Base-by-base conservation (phyloP, 2,888 invertebrate species). In the Platerodrilus igneus region DNA sequence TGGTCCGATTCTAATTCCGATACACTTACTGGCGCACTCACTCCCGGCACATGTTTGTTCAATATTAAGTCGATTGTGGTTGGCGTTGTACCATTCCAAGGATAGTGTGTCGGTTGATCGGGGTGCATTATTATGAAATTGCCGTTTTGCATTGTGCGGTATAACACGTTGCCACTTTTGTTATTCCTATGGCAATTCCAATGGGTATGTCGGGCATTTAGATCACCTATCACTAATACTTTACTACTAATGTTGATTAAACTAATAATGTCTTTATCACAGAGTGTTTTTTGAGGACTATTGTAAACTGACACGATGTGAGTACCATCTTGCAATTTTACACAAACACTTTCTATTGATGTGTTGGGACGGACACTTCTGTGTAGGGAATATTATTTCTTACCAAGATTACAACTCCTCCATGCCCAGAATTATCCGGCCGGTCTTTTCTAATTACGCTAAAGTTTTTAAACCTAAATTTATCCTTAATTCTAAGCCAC, bases 81-180 rank as follows among this genome's bases (percentile, higher is more conserved):
- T 1, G 41, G 28, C 4, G 30, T 14, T 4, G 30, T 25, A 6
- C 22, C 13, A 18, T 45, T 48, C 4, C 18, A 13, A 1, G 45
- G 45, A 19, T 28, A 38, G 2, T 41, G 36, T 4, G 48, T 46
- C 7, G 29, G 27, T 4, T 6, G 23, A 15, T 27, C 11, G 1
- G 41, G 34, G 10, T 29, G 14, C 17, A 26, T 6, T 1, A 47
- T 9, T 15, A 17, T 17, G 3, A 19, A 29, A 3, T 11, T 30
- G 10, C 22, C 28, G 23, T 41, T 39, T 13, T 42, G 11, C 33
- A 39, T 33, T 11, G 6, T 36, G 3, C 13, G 14, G 20, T 43
- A 37, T 25, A 40, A 22, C 3, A 43, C 36, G 23, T 41, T 43
- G 4, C 21, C 38, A 13, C 48, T 44, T 15, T 31, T 37, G n/a